Evolutionary conservation across 2,797 vertebrate species (phyloP).

Genomic region (Aphelocoma californica): DNA sequence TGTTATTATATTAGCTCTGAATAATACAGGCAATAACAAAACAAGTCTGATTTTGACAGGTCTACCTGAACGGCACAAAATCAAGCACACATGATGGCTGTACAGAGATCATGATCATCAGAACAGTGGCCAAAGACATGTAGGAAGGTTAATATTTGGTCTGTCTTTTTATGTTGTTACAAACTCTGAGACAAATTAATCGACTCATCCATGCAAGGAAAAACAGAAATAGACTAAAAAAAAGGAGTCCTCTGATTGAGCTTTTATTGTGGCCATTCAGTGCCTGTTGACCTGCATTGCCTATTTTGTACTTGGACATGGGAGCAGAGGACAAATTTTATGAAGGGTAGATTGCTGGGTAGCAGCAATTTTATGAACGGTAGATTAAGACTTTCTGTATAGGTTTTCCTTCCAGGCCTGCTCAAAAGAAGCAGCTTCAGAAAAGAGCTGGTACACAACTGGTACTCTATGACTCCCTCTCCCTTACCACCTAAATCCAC

Average conservation of each 20-base stretch:
- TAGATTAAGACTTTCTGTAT: background rate
- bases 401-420: background rate
- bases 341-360: background rate
- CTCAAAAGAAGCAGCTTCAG: background rate
- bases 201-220: background rate
- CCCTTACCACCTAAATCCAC: too few relatives aligned
- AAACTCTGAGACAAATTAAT: background rate
- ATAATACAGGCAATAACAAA: background rate
- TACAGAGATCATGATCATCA: background rate
- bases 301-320: background rate
- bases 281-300: background rate
- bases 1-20: background rate
- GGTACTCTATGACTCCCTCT: background rate
- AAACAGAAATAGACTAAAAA: background rate
- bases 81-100: background rate
- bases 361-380: background rate
- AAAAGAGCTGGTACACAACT: background rate
- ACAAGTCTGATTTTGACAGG: background rate
- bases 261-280: background rate
- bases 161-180: background rate
- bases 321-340: background rate
- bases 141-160: background rate
- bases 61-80: background rate
- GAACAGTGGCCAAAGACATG: background rate
- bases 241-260: accelerated